These are phyloP conservation scores for Sporophila hypoxantha DNA, from an alignment of 2,113 vertebrate species.

Conservation along the genomic window DNA sequence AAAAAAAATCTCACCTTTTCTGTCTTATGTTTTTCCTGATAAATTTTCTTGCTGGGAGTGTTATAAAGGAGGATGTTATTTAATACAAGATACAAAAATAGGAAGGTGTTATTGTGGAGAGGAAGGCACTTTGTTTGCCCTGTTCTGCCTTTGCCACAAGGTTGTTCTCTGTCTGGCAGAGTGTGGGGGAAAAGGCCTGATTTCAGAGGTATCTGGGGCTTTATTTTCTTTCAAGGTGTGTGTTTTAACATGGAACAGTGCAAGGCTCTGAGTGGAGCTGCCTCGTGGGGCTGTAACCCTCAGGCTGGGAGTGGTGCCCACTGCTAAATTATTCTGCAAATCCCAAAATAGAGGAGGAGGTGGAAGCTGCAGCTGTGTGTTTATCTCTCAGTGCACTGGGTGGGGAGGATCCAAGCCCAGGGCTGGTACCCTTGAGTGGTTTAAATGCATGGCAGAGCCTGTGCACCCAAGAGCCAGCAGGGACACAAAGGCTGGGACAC, in stretches of 20 bases:
- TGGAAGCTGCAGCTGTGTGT: not conserved
- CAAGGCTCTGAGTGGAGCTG: not conserved
- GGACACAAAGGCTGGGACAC: not conserved
- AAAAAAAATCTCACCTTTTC: slow-evolving; percentile 25
- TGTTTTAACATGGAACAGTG: not conserved
- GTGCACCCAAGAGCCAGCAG: not conserved
- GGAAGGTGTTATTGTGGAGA: slow-evolving; percentile 30
- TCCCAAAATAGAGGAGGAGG: not conserved
- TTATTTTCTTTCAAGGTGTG: not conserved
- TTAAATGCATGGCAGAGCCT: not conserved
- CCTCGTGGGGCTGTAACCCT: not conserved
- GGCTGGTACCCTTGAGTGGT: not conserved
- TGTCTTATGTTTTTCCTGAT: slow-evolving; percentile 52
- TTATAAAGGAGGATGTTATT: slow-evolving; percentile 39
- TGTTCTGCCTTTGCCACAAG: slow-evolving; percentile 1
- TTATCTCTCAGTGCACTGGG: not conserved
- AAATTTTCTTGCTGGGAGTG: slow-evolving; percentile 56
- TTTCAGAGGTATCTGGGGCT: not conserved
- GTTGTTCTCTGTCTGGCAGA: not conserved
- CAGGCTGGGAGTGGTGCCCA: not conserved
- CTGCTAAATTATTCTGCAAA: not conserved
- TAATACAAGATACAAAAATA: slow-evolving; percentile 40
- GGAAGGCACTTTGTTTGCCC: slow-evolving; percentile 18
- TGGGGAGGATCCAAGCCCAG: not conserved
- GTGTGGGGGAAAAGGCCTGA: not conserved